A percentile compares a stretch with the other conserved stretches of the same genome.
phyloP scores from a whole-genome alignment of 2,888 invertebrate species.

The Thereva unica region DNA sequence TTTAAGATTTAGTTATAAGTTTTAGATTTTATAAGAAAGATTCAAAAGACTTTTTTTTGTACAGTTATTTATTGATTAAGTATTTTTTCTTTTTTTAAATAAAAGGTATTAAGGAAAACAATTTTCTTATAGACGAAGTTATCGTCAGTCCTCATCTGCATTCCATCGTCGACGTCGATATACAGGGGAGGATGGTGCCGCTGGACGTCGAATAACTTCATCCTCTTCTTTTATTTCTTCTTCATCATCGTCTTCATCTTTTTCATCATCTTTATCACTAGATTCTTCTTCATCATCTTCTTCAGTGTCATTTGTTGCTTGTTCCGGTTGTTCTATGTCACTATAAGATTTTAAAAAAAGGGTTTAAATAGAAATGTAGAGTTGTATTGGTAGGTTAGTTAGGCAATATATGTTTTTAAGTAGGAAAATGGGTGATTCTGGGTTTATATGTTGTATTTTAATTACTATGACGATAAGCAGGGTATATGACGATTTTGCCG shows the following conservation, averaged over 20 bases:
- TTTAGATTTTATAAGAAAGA: constrained; percentile 12
- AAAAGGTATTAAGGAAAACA: constrained; percentile 28
- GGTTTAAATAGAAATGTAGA: neutral
- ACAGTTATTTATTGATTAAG: constrained; percentile 30
- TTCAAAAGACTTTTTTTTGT: constrained; percentile 26
- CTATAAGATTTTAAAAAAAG: constrained; percentile 3
- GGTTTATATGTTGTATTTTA: too few species aligned
- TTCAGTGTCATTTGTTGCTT: constrained; percentile 10
- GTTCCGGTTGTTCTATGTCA: constrained; percentile 18
- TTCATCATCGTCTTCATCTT: constrained; percentile 42
- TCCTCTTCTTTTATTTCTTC: constrained; percentile 45
- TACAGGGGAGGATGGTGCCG: constrained; percentile 37
- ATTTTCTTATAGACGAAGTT: constrained; percentile 2
- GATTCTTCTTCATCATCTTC: constrained; percentile 7
- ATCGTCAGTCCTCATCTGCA: constrained; percentile 3
- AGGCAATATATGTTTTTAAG: too few species aligned
- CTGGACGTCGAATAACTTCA: constrained; percentile 43
- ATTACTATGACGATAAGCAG: too few species aligned
- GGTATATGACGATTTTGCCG: too few species aligned
- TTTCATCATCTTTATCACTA: constrained; percentile 36
- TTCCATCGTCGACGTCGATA: constrained; percentile 18
- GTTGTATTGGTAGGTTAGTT: too few species aligned
- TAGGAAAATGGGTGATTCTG: too few species aligned
- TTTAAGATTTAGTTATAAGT: neutral
- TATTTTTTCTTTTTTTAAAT: constrained; percentile 21